Percentiles rank a stretch among this genome's conserved stretches.
phyloP scores from a whole-genome alignment of 64 coral and sea anemone species.

The Stichodactyla helianthus region DNA sequence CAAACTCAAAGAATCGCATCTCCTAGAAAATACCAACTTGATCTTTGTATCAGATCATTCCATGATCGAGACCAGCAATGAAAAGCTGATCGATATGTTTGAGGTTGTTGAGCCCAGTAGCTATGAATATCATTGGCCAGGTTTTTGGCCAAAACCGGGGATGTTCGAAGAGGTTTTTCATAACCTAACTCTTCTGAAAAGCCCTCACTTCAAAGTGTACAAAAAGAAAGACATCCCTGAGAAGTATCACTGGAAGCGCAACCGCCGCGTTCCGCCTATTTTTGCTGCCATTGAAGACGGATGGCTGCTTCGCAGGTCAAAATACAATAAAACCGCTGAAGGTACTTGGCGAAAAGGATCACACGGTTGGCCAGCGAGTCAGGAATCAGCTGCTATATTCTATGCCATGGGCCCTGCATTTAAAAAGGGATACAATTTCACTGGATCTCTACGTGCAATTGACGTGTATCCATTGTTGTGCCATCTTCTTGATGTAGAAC shows the following conservation, averaged over 20 bases:
- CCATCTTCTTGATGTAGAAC: conserved; percentile 47
- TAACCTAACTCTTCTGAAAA: conserved; percentile 22
- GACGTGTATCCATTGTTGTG: conserved; percentile 69
- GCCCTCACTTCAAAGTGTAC: conserved; percentile 47
- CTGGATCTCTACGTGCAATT: conserved; percentile 6
- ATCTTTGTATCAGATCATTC: conserved; percentile 53
- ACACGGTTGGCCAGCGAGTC: conserved; percentile 47
- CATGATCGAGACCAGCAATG: neutral
- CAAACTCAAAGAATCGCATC: neutral
- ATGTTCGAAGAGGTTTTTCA: conserved; percentile 44
- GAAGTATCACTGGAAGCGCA: conserved; percentile 52
- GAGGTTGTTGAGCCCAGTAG: too few species aligned
- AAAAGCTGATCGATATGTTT: too few species aligned
- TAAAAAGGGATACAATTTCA: conserved; percentile 10
- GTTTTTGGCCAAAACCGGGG: conserved; percentile 43
- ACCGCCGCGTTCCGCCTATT: conserved; percentile 63
- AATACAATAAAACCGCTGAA: neutral
- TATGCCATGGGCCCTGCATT: conserved; percentile 64
- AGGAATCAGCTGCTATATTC: conserved; percentile 49
- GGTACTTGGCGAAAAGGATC: conserved; percentile 21
- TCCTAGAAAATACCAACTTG: conserved; percentile 45
- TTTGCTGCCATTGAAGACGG: conserved; percentile 32
- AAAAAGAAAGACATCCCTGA: conserved; percentile 61
- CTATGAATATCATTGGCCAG: conserved; percentile 7
- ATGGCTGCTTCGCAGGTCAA: conserved; percentile 1